Evolutionary conservation across 2,888 invertebrate species (phyloP).

Genomic region (Neoitamus cyanurus): DNA sequence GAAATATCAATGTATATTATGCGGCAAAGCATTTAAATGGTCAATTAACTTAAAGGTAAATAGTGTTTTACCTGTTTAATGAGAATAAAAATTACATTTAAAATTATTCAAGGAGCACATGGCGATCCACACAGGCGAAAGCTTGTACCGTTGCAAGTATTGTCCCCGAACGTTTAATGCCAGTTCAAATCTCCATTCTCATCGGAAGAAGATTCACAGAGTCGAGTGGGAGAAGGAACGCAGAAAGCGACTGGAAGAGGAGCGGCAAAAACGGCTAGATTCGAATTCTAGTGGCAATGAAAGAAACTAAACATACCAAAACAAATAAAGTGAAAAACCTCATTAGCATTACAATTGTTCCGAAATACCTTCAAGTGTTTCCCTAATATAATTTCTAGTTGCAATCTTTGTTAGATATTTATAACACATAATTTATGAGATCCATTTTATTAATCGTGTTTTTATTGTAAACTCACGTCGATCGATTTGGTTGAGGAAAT

Average conservation of each 20-base stretch:
- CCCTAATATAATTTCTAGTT: constrained; percentile 21
- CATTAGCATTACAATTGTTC: constrained; percentile 20
- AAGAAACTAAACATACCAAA: constrained; percentile 28
- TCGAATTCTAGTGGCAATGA: constrained; percentile 33
- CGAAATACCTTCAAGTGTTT: constrained; percentile 9
- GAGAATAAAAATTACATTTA: neutral
- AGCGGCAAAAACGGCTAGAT: constrained; percentile 20
- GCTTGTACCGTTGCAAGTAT: constrained; percentile 28
- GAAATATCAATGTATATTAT: constrained; percentile 49
- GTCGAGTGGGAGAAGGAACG: constrained; percentile 36
- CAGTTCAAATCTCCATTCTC: constrained; percentile 39
- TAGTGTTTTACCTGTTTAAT: neutral
- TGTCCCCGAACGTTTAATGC: constrained; percentile 36
- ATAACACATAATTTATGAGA: constrained; percentile 37
- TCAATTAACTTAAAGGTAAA: constrained; percentile 48
- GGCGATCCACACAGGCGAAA: constrained; percentile 40
- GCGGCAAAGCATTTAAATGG: constrained; percentile 50
- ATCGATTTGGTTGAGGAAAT: constrained; percentile 11
- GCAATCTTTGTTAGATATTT: constrained; percentile 25
- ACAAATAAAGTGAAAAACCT: constrained; percentile 23
- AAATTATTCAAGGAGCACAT: constrained; percentile 27
- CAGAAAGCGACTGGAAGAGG: constrained; percentile 29
- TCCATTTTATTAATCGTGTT: constrained; percentile 1
- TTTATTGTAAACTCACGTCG: neutral
- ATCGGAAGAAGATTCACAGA: constrained; percentile 34